Conservation (phyloP, 2,797 vertebrate genomes). For the Staurois parvus region DNA sequence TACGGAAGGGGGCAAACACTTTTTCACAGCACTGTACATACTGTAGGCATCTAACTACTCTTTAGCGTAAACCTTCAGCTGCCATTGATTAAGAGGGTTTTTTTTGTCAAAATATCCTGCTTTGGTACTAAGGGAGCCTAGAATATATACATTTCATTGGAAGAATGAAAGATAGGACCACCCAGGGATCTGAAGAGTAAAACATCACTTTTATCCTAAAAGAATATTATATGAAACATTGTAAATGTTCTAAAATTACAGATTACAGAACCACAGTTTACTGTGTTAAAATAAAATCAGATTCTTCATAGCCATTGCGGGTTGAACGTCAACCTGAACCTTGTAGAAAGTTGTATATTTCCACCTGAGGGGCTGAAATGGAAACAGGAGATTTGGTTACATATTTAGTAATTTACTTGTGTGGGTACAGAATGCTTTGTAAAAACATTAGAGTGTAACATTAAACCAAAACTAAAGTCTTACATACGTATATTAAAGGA, state of each 20-base stretch:
- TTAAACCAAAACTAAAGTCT: too few relatives aligned
- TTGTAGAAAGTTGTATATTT: constrained; percentile 2
- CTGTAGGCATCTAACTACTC: too few relatives aligned
- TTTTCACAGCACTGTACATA: too few relatives aligned
- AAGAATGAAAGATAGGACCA: neutral
- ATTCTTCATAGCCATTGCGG: constrained; percentile 17
- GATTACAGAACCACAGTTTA: constrained; percentile 11
- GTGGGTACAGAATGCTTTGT: too few relatives aligned
- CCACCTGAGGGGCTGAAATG: too few relatives aligned
- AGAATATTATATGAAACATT: neutral
- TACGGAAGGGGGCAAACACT: too few relatives aligned
- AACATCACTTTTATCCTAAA: neutral
- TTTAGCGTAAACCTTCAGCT: neutral
- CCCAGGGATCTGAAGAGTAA: neutral
- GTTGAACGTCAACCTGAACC: neutral
- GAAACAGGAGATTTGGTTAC: neutral
- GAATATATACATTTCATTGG: neutral
- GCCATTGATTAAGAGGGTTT: too few relatives aligned
- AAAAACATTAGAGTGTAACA: too few relatives aligned
- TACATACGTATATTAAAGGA: too few relatives aligned
- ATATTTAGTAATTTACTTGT: too few relatives aligned
- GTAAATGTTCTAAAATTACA: neutral
- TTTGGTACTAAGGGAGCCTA: neutral
- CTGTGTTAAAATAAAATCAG: constrained; percentile 10
- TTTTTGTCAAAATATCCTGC: neutral